Evolutionary conservation across 2,888 invertebrate species (phyloP).

Genomic region (Toxonevra muliebris): DNA sequence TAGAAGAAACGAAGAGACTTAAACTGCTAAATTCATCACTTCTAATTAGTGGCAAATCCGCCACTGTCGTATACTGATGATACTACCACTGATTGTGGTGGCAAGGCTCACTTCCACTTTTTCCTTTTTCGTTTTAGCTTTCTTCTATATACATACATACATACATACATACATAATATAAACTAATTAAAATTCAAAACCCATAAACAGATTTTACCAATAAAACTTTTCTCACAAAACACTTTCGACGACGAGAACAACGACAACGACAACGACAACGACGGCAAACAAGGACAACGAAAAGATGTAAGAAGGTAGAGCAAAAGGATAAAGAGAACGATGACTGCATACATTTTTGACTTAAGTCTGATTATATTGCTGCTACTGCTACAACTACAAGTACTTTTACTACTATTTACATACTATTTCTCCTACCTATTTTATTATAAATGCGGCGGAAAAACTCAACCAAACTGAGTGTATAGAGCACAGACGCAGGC

Average conservation of each 20-base stretch:
- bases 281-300: constrained; percentile 4
- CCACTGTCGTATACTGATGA: no score
- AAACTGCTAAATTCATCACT: no score
- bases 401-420: neutral
- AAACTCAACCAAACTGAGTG: neutral
- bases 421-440: constrained; percentile 21
- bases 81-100: no score
- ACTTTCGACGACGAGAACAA: constrained; percentile 35
- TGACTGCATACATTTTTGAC: constrained; percentile 18
- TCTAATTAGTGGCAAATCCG: no score
- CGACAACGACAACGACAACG: constrained; percentile 6
- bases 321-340: neutral
- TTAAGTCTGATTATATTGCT: constrained; percentile 15
- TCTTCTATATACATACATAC: neutral
- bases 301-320: neutral
- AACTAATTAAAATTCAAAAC: constrained; percentile 64
- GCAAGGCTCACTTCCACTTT: no score
- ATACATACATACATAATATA: constrained; percentile 40
- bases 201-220: constrained; percentile 64
- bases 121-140: no score
- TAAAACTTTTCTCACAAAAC: constrained; percentile 62
- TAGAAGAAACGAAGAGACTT: no score
- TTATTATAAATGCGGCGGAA: constrained; percentile 4
- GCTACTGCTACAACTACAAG: no score
- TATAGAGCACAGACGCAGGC: constrained; percentile 16